A percentile compares a stretch with the other conserved stretches of the same genome.
These are phyloP conservation scores for Corythornis cristatus DNA, from an alignment of 2,113 vertebrate genomes.

Conservation along the genomic window DNA sequence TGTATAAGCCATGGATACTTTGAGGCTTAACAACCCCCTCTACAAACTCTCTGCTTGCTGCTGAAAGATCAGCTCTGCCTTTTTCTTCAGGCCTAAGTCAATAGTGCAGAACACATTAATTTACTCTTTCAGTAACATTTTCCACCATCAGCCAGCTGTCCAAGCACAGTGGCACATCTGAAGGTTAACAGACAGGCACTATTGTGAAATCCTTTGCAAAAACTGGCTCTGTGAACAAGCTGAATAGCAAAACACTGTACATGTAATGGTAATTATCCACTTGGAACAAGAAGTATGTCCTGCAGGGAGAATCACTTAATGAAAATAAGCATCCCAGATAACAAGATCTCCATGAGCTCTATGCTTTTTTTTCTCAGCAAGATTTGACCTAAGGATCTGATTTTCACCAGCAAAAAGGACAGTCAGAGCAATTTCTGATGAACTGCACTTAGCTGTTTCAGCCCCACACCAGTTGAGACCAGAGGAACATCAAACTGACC, in stretches of 20 bases:
- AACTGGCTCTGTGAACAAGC: not conserved
- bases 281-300: not conserved
- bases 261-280: not conserved
- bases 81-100: not conserved
- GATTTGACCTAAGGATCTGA: not conserved
- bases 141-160: conserved; percentile 23
- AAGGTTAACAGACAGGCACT: not conserved
- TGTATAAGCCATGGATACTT: not conserved
- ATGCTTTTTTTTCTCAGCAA: not conserved
- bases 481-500: not conserved
- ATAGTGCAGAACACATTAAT: not conserved
- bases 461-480: not conserved
- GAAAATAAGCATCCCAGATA: not conserved
- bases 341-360: not conserved
- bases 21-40: not conserved
- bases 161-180: conserved; percentile 35
- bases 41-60: not conserved
- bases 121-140: not conserved
- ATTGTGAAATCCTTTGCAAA: conserved; percentile 3
- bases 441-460: not conserved
- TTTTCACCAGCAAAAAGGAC: not conserved
- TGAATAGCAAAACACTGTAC: conserved; percentile 3
- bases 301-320: not conserved
- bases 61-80: not conserved
- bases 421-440: not conserved